A percentile compares a stretch with the other conserved stretches of the same genome.
These are phyloP conservation scores for Sweltsa coloradensis DNA, from an alignment of 1,140 invertebrate species.

Conservation along the genomic window DNA sequence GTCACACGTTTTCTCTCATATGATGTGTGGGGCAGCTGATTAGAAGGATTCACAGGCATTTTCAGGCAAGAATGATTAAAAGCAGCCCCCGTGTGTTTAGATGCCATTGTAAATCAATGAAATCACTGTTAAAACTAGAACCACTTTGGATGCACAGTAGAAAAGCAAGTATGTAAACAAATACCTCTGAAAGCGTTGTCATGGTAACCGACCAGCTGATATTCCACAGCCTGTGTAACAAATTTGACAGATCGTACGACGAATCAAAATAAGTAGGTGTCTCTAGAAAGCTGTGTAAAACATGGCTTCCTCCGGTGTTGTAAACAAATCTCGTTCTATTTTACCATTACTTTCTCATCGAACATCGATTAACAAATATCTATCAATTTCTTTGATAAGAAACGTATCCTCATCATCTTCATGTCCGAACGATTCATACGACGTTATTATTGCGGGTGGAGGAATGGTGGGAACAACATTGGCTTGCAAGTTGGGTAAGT, in stretches of 20 bases:
- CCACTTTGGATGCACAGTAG: too few species aligned
- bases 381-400: not conserved
- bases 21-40: slow-evolving; percentile 44
- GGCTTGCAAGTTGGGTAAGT: slow-evolving; percentile 71
- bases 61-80: slow-evolving; percentile 45
- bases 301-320: too few species aligned
- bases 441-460: slow-evolving; percentile 83
- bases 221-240: too few species aligned
- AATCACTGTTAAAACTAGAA: too few species aligned
- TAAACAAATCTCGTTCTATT: too few species aligned
- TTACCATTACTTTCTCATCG: too few species aligned
- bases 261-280: too few species aligned
- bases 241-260: too few species aligned
- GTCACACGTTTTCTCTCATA: slow-evolving; percentile 42
- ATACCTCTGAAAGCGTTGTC: too few species aligned
- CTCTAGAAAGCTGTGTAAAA: too few species aligned
- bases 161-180: too few species aligned
- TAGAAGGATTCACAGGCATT: slow-evolving; percentile 47
- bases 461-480: slow-evolving; percentile 88
- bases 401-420: not conserved
- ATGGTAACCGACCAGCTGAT: too few species aligned
- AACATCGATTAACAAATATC: not conserved
- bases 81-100: slow-evolving; percentile 20
- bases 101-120: not conserved
- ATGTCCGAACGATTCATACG: slow-evolving; percentile 37